These are phyloP conservation scores for Julus scandinavius DNA, from an alignment of 2,888 invertebrate species.

Conservation along the genomic window DNA sequence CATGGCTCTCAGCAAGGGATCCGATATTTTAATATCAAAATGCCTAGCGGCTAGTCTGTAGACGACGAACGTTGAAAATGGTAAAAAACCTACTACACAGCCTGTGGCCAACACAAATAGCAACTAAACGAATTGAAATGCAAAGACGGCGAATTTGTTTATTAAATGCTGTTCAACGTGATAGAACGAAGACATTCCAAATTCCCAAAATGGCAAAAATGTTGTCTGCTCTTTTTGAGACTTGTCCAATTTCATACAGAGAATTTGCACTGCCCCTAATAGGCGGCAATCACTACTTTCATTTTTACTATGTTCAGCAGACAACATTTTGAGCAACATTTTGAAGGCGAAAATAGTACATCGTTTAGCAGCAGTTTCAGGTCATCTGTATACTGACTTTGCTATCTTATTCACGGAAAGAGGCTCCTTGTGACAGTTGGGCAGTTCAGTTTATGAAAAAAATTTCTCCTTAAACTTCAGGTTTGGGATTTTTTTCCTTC, in stretches of 20 bases:
- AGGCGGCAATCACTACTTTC: background rate
- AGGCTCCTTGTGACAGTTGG: no score
- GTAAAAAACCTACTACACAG: background rate
- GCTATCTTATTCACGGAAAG: no score
- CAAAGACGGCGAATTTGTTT: background rate
- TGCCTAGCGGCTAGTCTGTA: background rate
- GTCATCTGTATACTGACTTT: no score
- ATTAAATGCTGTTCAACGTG: background rate
- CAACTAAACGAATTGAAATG: background rate
- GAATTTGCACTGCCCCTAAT: background rate
- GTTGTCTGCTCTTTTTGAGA: no score
- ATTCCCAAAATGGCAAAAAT: background rate
- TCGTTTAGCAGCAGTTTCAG: no score
- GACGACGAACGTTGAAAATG: background rate
- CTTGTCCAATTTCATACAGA: no score
- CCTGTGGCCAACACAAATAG: background rate
- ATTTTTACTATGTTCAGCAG: background rate
- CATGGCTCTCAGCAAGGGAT: background rate
- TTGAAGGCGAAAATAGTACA: no score
- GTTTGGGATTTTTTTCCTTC: background rate
- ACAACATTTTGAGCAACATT: background rate
- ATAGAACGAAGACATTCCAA: background rate
- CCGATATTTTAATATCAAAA: slow-evolving; percentile 7
- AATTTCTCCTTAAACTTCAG: background rate
- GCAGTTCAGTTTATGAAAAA: no score